These are phyloP conservation scores for Cheilosia grossa DNA, from an alignment of 2,888 invertebrate genomes.

Conservation along the genomic window DNA sequence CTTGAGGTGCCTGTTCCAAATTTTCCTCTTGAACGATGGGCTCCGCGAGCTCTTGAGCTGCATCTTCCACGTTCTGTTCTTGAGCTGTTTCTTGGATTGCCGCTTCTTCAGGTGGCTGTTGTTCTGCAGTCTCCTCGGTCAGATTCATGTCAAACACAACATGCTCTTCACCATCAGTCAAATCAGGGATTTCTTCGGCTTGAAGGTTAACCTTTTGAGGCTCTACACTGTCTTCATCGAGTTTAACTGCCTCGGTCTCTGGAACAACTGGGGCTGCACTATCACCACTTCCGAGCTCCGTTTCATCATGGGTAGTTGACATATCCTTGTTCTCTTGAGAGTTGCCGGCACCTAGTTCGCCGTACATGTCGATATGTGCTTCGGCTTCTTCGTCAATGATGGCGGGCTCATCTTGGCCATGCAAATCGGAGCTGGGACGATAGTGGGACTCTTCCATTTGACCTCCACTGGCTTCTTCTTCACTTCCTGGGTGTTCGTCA, in stretches of 20 bases:
- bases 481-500: constrained; percentile 11
- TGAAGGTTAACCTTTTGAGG: constrained; percentile 1
- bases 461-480: background rate
- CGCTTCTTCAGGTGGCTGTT: constrained; percentile 13
- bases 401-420: constrained; percentile 49
- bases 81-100: background rate
- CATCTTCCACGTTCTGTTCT: background rate
- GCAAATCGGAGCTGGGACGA: constrained; percentile 54
- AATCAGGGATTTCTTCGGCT: background rate
- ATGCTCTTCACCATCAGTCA: background rate
- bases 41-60: background rate
- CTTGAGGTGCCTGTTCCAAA: background rate
- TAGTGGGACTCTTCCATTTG: constrained; percentile 66
- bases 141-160: background rate
- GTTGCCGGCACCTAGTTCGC: constrained; percentile 20
- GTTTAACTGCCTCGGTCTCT: background rate
- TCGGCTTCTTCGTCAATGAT: constrained; percentile 59
- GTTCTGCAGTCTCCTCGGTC: constrained; percentile 5
- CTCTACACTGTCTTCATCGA: background rate
- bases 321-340: constrained; percentile 46
- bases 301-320: background rate
- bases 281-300: constrained; percentile 31
- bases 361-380: constrained; percentile 48
- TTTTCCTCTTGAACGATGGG: background rate
- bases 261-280: background rate